Conservation (phyloP, 2,797 vertebrate species). For the Lagocephalus sceleratus region DNA sequence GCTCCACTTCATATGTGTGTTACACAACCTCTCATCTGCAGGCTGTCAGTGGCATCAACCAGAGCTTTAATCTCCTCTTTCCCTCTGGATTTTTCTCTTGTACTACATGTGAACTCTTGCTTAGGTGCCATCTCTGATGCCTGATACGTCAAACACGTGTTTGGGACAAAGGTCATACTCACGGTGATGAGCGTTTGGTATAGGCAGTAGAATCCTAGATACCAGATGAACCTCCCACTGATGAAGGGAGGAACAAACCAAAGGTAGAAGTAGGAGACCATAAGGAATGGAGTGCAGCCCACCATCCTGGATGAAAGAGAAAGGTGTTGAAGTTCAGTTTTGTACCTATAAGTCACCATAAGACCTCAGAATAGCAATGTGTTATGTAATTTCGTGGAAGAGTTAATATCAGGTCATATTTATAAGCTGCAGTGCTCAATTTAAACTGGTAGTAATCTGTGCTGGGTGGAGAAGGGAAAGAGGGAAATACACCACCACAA, state of each 20-base stretch:
- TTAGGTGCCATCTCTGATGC: constrained; percentile 7
- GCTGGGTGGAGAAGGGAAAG: constrained; percentile 22
- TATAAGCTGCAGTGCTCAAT: constrained; percentile 29
- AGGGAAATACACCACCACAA: constrained; percentile 37
- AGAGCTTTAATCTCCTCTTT: constrained; percentile 21
- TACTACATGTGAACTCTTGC: constrained; percentile 2
- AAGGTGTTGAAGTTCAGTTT: background rate
- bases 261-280: constrained; percentile 90
- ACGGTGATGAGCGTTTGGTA: constrained; percentile 94
- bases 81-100: background rate
- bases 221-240: constrained; percentile 85
- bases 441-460: constrained; percentile 47
- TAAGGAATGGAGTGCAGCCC: constrained; percentile 86
- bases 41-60: constrained; percentile 8
- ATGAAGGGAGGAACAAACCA: constrained; percentile 91
- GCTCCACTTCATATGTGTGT: constrained; percentile 15
- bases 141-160: constrained; percentile 4
- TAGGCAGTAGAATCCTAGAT: constrained; percentile 87
- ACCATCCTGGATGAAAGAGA: constrained; percentile 80
- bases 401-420: constrained; percentile 36
- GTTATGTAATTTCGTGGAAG: constrained; percentile 35
- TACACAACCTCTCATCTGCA: constrained; percentile 22
- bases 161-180: constrained; percentile 59
- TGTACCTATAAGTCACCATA: background rate
- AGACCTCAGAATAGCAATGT: constrained; percentile 2